These are phyloP conservation scores for Tetragonisca angustula DNA, from an alignment of 2,888 invertebrate species.

Conservation along the genomic window DNA sequence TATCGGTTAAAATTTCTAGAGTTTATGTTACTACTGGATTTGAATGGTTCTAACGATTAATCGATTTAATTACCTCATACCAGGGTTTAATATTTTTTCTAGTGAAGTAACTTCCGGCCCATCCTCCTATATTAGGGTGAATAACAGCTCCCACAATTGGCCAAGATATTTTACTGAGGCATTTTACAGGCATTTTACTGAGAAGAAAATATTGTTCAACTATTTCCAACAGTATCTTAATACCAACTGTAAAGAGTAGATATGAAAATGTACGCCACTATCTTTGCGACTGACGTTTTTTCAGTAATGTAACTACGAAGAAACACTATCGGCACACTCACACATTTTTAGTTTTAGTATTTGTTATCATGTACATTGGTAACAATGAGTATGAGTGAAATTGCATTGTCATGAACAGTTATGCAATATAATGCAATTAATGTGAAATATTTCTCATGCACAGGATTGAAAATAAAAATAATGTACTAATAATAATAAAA, in stretches of 20 bases:
- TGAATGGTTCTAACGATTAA: not conserved
- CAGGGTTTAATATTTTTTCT: conserved; percentile 88
- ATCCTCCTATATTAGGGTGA: conserved; percentile 90
- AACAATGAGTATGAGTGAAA: conserved; percentile 5
- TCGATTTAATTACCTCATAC: conserved; percentile 86
- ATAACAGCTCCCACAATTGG: conserved; percentile 78
- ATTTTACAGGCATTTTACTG: conserved; percentile 48
- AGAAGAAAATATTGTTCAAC: not conserved
- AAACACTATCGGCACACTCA: not conserved
- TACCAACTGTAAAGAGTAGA: conserved; percentile 1
- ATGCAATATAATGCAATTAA: not conserved
- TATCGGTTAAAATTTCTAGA: not conserved
- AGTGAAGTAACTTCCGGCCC: conserved; percentile 87
- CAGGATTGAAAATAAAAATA: not conserved
- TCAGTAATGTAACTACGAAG: conserved; percentile 27
- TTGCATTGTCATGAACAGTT: not conserved
- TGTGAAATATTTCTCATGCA: not conserved
- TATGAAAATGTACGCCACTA: not conserved
- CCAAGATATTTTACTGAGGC: conserved; percentile 65
- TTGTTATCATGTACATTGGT: not conserved
- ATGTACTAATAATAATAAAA: not conserved
- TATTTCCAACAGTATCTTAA: conserved; percentile 9
- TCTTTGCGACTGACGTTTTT: conserved; percentile 21
- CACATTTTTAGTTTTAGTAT: not conserved
- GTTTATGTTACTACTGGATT: not conserved